phyloP scores from a whole-genome alignment of 2,113 vertebrate species.

The Callithrix jacchus region DNA sequence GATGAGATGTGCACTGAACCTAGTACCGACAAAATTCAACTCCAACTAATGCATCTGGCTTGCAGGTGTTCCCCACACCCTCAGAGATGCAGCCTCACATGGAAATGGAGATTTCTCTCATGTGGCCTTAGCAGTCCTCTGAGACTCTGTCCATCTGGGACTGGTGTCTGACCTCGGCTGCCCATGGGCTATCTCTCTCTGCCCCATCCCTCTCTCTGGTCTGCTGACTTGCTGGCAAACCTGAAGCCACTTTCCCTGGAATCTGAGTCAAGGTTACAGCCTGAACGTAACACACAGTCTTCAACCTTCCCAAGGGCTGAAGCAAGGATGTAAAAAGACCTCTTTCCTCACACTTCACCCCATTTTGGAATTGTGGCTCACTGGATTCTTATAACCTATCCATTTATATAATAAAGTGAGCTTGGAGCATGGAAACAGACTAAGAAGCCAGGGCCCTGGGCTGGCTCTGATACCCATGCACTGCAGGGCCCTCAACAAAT shows the following conservation, averaged over 20 bases:
- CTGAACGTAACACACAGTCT: accelerated
- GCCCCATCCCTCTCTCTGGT: neutral
- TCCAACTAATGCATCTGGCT: neutral
- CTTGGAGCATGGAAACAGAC: neutral
- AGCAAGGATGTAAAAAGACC: neutral
- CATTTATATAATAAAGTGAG: neutral
- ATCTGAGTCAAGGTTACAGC: neutral
- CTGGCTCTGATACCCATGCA: neutral
- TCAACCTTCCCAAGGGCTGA: neutral
- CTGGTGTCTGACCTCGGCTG: neutral
- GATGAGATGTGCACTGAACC: accelerated
- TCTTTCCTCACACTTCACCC: neutral
- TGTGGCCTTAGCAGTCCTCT: neutral
- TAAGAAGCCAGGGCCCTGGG: neutral
- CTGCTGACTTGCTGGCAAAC: neutral
- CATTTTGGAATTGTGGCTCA: neutral
- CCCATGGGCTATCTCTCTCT: neutral
- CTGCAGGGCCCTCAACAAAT: neutral
- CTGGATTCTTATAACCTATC: neutral
- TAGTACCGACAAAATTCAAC: neutral
- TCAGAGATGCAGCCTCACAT: neutral
- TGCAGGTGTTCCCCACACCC: neutral
- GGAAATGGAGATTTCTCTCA: neutral
- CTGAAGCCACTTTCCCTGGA: neutral
- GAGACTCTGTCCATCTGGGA: neutral